These are phyloP conservation scores for Acronicta leporina DNA, from an alignment of 2,888 invertebrate species.

Conservation along the genomic window DNA sequence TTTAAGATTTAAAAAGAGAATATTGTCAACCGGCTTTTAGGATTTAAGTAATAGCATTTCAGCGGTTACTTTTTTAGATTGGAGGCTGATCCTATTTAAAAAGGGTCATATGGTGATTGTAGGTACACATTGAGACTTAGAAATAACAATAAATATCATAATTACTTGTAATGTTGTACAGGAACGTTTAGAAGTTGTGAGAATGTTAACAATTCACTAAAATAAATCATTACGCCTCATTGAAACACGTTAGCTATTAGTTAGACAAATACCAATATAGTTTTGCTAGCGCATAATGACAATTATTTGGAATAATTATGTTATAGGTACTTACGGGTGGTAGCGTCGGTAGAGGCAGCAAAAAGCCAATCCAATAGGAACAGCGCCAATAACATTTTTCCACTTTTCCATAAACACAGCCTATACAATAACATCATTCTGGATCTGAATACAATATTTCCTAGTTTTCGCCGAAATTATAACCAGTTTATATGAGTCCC, in stretches of 20 bases:
- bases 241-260: slow-evolving; percentile 3
- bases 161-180: too few species aligned
- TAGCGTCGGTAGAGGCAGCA: slow-evolving; percentile 76
- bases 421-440: slow-evolving; percentile 50
- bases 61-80: too few species aligned
- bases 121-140: too few species aligned
- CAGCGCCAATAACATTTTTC: slow-evolving; percentile 73
- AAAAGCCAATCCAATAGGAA: slow-evolving; percentile 81
- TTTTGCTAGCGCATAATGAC: slow-evolving; percentile 5
- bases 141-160: too few species aligned
- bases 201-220: too few species aligned
- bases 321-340: slow-evolving; percentile 80
- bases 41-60: background rate
- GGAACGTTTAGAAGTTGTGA: too few species aligned
- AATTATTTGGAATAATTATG: slow-evolving; percentile 43
- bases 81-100: too few species aligned
- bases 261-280: background rate
- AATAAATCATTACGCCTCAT: background rate
- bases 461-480: slow-evolving; percentile 9
- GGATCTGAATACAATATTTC: background rate
- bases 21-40: background rate
- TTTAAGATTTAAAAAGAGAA: background rate
- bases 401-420: slow-evolving; percentile 67
- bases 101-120: too few species aligned
- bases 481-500: slow-evolving; percentile 42